Base-by-base conservation (phyloP, 2,888 invertebrate species). In the Drosophila incognita region DNA sequence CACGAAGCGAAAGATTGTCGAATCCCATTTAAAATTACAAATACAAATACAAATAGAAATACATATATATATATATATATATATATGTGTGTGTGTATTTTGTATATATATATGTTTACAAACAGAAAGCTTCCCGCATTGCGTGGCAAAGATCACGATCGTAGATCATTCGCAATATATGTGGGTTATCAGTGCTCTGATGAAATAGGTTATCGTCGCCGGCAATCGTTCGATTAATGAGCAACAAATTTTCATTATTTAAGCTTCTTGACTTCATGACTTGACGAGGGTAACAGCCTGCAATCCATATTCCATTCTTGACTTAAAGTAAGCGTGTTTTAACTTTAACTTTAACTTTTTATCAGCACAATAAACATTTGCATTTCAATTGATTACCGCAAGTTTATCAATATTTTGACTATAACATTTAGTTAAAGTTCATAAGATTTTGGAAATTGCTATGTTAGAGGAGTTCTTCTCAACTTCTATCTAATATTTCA, bases 121-220 rank as follows among this genome's bases (percentile, higher is more conserved):
- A 38, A n/a, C 38, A 18, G 5, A 69, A 81, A 58, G 82, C 79
- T 82, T 82, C 76, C 76, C 82, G 76, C 76, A 72, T 74, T 62
- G 68, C 31, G 57, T 68, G 79, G 54, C 68, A 76, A 62, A 75
- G 78, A 69, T 79, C 79, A 80, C 58, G 85, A 67, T 85, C 85
- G 79, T 63, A 78, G 85, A 83, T 86, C 88, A 86, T 52, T 46
- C 73, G 69, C 65, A 59, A 61, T 69, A 64, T 75, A 67, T 66
- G 51, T 58, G 67, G 88, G 85, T 83, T 86, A 86, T 86, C 85
- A n/a, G 24, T 21, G 18, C 60, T 46, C 71, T 58, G 73, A 69
- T 83, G 68, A 83, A 87, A 87, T 85, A 83, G 85, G 85, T 85
- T 85, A 86, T 85, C 87, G 49, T n/a, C 57, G 58, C 24, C 74